Evolutionary conservation across 2,888 invertebrate species (phyloP).

Genomic region (Trachelus troglodyta): DNA sequence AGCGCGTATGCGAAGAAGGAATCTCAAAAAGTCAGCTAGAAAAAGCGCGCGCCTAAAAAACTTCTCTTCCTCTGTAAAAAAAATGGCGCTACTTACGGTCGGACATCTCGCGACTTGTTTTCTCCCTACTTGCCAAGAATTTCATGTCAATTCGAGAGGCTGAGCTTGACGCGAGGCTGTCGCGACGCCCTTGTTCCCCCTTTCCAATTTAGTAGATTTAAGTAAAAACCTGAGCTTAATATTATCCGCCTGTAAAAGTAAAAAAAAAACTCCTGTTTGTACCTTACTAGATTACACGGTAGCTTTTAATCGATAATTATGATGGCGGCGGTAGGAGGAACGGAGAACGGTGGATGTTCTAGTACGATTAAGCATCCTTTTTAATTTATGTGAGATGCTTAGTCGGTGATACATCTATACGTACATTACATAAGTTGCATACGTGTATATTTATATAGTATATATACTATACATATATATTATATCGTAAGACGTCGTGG

Average conservation of each 20-base stretch:
- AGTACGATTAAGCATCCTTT: neutral
- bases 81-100: conserved; percentile 23
- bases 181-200: neutral
- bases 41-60: neutral
- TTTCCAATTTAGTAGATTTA: conserved; percentile 22
- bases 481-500: conserved; percentile 22
- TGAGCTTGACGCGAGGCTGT: conserved; percentile 10
- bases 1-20: too few relatives aligned
- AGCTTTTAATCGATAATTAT: conserved; percentile 8
- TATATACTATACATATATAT: conserved; percentile 20
- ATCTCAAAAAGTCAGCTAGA: too few relatives aligned
- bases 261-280: conserved; percentile 54
- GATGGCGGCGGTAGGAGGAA: neutral
- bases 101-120: conserved; percentile 25
- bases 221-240: conserved; percentile 53
- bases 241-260: conserved; percentile 47
- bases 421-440: conserved; percentile 6
- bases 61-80: neutral
- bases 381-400: conserved; percentile 28
- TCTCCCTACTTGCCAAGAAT: conserved; percentile 27
- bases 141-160: conserved; percentile 27
- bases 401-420: conserved; percentile 24
- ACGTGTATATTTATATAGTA: too few relatives aligned
- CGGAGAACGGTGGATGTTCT: neutral
- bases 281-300: conserved; percentile 49